Percentiles rank a stretch among this genome's conserved stretches.
Evolutionary conservation across 2,113 vertebrate species (phyloP).

Genomic region (Aegypius monachus): DNA sequence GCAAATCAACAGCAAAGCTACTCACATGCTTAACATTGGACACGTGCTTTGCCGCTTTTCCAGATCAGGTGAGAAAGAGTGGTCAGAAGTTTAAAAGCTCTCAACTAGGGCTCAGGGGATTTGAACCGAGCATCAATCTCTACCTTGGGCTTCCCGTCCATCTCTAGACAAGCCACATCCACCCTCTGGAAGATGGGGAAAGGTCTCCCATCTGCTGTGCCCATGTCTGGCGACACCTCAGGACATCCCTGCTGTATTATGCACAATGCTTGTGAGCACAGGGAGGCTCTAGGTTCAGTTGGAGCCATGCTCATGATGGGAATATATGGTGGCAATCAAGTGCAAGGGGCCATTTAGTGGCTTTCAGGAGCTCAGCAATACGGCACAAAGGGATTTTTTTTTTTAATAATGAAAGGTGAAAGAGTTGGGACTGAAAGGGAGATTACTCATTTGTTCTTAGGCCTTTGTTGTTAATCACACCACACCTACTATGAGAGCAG

Average conservation of each 20-base stretch:
- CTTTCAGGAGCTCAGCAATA: not conserved
- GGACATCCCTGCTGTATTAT: not conserved
- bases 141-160: not conserved
- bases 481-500: not conserved
- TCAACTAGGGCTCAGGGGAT: rapidly evolving
- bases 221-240: not conserved
- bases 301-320: not conserved
- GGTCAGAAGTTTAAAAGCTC: not conserved
- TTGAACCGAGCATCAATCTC: not conserved
- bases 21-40: not conserved
- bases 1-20: not conserved
- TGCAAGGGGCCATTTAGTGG: not conserved
- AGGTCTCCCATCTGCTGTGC: not conserved
- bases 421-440: not conserved
- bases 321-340: not conserved
- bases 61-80: not conserved
- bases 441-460: slow-evolving; percentile 17
- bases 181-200: not conserved
- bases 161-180: not conserved
- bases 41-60: not conserved
- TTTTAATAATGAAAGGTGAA: not conserved
- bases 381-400: not conserved
- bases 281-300: not conserved
- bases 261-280: not conserved
- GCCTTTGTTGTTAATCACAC: not conserved